phyloP scores from a whole-genome alignment of 1,140 invertebrate species.

The Cyphomyrmex costatus region DNA sequence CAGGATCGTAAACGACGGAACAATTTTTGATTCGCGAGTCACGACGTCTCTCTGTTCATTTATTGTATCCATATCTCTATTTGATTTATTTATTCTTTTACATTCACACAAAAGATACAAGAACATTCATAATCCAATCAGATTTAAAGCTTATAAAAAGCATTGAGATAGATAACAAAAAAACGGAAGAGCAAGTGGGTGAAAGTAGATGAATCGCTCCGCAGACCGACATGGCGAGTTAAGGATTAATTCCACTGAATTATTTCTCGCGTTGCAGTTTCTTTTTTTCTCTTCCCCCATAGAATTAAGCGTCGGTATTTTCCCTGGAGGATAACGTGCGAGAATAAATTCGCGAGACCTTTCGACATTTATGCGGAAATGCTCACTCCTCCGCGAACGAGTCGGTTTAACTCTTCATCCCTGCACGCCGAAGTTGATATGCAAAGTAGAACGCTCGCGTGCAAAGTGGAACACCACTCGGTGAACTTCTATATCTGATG shows the following conservation, averaged over 20 bases:
- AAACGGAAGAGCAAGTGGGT: not conserved
- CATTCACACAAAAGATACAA: not conserved
- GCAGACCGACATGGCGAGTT: constrained; percentile 1
- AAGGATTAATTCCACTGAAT: constrained; percentile 64
- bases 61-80: not conserved
- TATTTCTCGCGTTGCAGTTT: constrained; percentile 27
- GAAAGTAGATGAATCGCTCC: not conserved
- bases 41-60: not conserved
- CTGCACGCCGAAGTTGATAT: constrained; percentile 56
- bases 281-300: not conserved
- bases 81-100: not conserved
- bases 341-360: constrained; percentile 64
- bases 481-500: constrained; percentile 63
- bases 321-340: constrained; percentile 32
- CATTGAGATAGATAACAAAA: not conserved
- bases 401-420: constrained; percentile 59
- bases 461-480: constrained; percentile 63
- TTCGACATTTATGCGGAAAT: constrained; percentile 70
- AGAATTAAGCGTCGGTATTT: constrained; percentile 57
- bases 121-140: not conserved
- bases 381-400: constrained; percentile 38
- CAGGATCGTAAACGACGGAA: not conserved
- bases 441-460: constrained; percentile 65
- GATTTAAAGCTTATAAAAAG: not conserved
- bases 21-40: not conserved